phyloP scores from a whole-genome alignment of 2,113 vertebrate genomes.

The Theristicus caerulescens region DNA sequence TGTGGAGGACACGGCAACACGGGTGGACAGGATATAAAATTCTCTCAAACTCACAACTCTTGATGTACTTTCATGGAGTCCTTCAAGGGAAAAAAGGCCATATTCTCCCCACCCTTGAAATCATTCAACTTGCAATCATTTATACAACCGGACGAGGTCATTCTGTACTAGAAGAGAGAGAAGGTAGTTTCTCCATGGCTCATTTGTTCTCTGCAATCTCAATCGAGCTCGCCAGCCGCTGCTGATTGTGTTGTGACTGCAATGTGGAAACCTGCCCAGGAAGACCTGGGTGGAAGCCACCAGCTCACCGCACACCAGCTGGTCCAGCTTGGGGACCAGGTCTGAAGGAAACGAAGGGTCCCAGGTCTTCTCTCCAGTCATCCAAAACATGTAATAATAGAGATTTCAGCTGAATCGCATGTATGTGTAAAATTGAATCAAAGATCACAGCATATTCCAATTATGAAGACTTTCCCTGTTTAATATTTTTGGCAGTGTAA shows the following conservation, averaged over 20 bases:
- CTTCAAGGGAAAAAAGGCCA: background rate
- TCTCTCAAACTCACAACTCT: background rate
- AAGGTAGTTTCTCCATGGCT: background rate
- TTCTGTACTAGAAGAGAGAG: background rate
- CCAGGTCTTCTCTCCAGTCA: background rate
- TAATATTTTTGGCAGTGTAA: background rate
- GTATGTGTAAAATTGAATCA: background rate
- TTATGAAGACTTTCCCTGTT: background rate
- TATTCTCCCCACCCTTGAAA: background rate
- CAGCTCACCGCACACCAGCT: background rate
- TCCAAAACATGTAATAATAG: background rate
- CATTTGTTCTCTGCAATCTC: background rate
- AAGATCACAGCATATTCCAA: background rate
- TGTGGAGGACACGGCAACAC: fast-evolving
- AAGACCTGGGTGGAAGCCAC: constrained; percentile 9
- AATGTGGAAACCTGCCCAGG: background rate
- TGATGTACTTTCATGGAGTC: background rate
- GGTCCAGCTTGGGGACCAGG: background rate
- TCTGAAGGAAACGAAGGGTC: background rate
- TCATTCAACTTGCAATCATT: background rate
- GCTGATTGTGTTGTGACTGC: background rate
- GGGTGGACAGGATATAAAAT: background rate
- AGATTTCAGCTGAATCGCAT: background rate
- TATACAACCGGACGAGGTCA: background rate
- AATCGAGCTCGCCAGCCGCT: background rate